Evolutionary conservation across 2,888 invertebrate genomes (phyloP), one percentile per base, ranked within the genome.

Genomic region (Isoperla grammatica): DNA sequence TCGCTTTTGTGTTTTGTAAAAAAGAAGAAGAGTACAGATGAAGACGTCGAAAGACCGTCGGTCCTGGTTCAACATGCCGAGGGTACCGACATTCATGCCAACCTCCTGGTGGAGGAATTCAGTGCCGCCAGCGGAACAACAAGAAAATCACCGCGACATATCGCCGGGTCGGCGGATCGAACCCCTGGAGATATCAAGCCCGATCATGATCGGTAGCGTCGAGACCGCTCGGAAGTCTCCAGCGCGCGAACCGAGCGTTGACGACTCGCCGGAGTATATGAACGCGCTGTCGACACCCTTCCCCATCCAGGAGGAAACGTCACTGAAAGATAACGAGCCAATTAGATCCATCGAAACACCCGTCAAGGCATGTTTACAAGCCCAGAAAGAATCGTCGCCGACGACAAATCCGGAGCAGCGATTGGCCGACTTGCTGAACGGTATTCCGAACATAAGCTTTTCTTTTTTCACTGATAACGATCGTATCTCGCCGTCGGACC

Each of bases 391-490:
- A 48, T 2, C 48, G 17, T 23, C n/a, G 19, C 17, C 4, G 13
- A 20, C 17, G 17, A 17, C 46, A 46, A 15, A 20, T 6, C 6
- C 13, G 5, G 29, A 29, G 29, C 29, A 29, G 29, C 29, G 29
- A 29, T 29, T 29, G 29, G 29, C 29, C 8, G 29, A 29, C 29
- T 29, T 29, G 8, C 29, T 29, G 8, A 29, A 29, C 29, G 29
- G 40, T 6, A 53, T 61, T 9, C 58, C 61, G 2, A 45, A 57
- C 19, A 61, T 61, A 2, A 61, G 61, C 45, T 61, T 61, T 19
- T 61, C 61, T 6, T 61, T 61, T 40, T 57, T 61, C 48, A 37
- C 23, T 42, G 61, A 61, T 39, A 39, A 17, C 39, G 53, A 53
- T 37, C 39, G 8, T 53, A 39, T 39, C 9, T 22, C n/a, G 2